Base-by-base conservation (phyloP, 2,888 invertebrate genomes). In the Marasmarcha lunaedactyla region DNA sequence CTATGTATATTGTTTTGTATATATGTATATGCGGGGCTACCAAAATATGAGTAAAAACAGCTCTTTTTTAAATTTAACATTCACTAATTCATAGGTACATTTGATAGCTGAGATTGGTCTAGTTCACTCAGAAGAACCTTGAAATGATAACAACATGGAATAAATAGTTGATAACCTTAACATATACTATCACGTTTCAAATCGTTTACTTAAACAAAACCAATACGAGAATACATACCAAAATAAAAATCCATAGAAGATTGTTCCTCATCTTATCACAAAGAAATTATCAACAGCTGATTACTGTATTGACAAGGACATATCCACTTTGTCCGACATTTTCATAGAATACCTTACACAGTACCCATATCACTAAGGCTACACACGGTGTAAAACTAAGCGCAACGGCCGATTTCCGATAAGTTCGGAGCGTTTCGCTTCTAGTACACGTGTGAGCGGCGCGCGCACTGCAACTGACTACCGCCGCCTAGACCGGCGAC, bases 301-400 rank as follows among this genome's bases (percentile, higher is more conserved):
- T 59, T 79, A 81, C 62, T 81, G 78, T 71, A 79, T 79, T 54
- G 77, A 79, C 65, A 79, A 60, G 50, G 77, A 74, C 79, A 79
- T 79, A 63, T 76, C 81, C 76, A 76, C 77, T 67, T 51, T 63
- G 46, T 62, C 69, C 51, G 63, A 62, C 52, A 71, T 63, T 4
- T 30, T 30, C 50, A 20, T 20, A 3, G 3, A 63, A 54, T 63
- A 65, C 4, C 30, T 30, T n/a, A 30, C n/a, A 30, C 11, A 30
- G 30, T 7, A 30, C 10, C 30, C 30, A 30, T 30, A 30, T 30
- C 30, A 30, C 30, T 7, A n/a, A 10, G 30, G 2, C n/a, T 30
- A 54, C 37, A 43, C 59, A 61, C 70, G 57, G 56, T 63, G 76
- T 69, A 71, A 69, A 68, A 81, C 78, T 79, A 79, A 77, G 73